These are phyloP conservation scores for Drosophila trapezifrons DNA, from an alignment of 1,140 invertebrate species.

Conservation along the genomic window DNA sequence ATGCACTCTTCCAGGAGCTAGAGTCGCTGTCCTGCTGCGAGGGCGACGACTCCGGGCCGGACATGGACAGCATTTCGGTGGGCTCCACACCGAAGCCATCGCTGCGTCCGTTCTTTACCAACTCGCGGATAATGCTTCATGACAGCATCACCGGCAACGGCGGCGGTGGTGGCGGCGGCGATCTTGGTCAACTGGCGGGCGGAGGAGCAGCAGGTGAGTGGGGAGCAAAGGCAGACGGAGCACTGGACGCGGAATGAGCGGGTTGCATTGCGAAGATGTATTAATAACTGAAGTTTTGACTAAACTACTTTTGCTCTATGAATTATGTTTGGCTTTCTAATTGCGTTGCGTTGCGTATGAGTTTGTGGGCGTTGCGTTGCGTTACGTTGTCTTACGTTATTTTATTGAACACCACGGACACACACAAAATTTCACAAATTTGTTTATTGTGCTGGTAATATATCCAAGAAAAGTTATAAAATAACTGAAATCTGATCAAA, in stretches of 20 bases:
- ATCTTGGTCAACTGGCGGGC: conserved; percentile 21
- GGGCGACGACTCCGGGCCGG: conserved; percentile 94
- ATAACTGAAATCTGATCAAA: neutral
- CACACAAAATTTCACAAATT: neutral
- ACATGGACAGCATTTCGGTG: conserved; percentile 97
- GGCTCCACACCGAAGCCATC: conserved; percentile 98
- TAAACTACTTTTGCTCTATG: conserved; percentile 50
- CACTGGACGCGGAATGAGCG: neutral
- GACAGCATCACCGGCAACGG: conserved; percentile 65
- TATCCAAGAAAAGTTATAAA: neutral
- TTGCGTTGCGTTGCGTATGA: conserved; percentile 50
- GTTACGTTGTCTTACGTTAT: conserved; percentile 23
- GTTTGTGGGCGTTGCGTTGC: conserved; percentile 47
- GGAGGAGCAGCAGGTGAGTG: conserved; percentile 52
- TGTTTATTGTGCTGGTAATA: neutral
- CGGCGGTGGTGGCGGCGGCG: conserved; percentile 30
- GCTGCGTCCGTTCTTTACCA: conserved; percentile 96
- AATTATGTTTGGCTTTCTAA: conserved; percentile 46
- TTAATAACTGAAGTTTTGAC: conserved; percentile 44
- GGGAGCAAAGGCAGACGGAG: no score
- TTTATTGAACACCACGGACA: conserved; percentile 1
- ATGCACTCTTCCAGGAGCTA: conserved; percentile 91
- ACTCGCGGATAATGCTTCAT: conserved; percentile 90
- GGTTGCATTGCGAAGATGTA: conserved; percentile 30
- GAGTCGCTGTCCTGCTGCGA: conserved; percentile 94